Evolutionary conservation across 2,888 invertebrate genomes (phyloP).

Genomic region (Holacanthella duospinosa): DNA sequence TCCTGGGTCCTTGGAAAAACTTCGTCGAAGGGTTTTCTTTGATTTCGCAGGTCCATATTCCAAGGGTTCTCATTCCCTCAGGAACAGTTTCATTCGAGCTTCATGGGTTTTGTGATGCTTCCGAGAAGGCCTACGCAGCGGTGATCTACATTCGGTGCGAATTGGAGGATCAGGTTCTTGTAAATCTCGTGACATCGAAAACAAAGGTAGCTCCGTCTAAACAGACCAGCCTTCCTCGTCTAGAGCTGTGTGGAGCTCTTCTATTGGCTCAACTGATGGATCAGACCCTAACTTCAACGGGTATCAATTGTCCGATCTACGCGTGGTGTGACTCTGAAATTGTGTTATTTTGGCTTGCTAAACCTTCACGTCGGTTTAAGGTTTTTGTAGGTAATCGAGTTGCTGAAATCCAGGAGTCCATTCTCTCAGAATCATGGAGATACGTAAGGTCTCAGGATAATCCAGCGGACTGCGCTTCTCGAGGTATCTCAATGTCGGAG

Average conservation of each 20-base stretch:
- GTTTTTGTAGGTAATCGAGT: neutral
- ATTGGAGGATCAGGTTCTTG: conserved; percentile 1
- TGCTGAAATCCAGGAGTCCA: neutral
- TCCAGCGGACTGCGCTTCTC: conserved; percentile 1
- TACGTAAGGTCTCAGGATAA: neutral
- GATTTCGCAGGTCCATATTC: neutral
- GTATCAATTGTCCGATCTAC: neutral
- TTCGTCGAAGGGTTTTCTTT: neutral
- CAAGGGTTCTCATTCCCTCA: neutral
- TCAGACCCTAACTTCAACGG: neutral
- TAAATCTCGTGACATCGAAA: conserved; percentile 26
- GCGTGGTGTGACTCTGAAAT: neutral
- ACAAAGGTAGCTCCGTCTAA: conserved; percentile 35
- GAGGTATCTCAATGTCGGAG: neutral
- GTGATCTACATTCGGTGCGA: conserved; percentile 28
- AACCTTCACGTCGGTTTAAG: neutral
- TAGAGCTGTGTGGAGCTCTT: conserved; percentile 38
- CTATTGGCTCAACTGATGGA: conserved; percentile 15
- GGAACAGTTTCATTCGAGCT: conserved; percentile 16
- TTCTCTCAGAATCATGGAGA: neutral
- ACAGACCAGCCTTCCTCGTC: conserved; percentile 34
- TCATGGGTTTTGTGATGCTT: conserved; percentile 37
- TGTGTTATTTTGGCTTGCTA: neutral
- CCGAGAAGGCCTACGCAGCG: conserved; percentile 30
- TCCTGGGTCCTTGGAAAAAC: neutral